Evolutionary conservation across 23 tunicate species (phyloP).

Genomic region (Phallusia fumigata): DNA sequence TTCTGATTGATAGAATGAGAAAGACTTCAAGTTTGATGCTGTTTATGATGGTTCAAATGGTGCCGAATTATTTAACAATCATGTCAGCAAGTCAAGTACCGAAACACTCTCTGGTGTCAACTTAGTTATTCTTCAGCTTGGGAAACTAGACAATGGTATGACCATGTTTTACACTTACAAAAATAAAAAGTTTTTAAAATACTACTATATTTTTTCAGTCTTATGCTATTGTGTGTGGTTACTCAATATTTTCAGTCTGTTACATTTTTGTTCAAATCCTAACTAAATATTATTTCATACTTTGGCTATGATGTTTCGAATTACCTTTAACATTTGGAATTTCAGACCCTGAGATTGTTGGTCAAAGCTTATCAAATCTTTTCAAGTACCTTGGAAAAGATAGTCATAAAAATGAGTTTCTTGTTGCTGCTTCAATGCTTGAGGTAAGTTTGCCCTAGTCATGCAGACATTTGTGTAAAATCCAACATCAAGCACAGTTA

Average conservation of each 20-base stretch:
- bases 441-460: slow-evolving; percentile 12
- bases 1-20: too few species aligned
- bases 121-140: not conserved
- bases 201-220: not conserved
- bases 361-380: not conserved
- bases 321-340: too few species aligned
- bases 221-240: not conserved
- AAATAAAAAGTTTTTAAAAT: not conserved
- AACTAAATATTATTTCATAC: too few species aligned
- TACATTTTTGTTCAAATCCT: too few species aligned
- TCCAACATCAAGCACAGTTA: too few species aligned
- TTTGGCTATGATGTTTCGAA: too few species aligned
- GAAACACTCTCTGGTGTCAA: not conserved
- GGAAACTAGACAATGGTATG: not conserved
- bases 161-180: too few species aligned
- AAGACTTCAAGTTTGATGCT: not conserved
- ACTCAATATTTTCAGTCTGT: too few species aligned
- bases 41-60: not conserved
- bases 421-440: slow-evolving; percentile 52
- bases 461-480: not conserved
- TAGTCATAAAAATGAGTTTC: slow-evolving; percentile 13
- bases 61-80: not conserved
- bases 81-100: not conserved
- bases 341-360: not conserved
- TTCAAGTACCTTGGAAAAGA: not conserved